Conservation (phyloP, 2,888 invertebrate species). For the Chesias legatella region DNA sequence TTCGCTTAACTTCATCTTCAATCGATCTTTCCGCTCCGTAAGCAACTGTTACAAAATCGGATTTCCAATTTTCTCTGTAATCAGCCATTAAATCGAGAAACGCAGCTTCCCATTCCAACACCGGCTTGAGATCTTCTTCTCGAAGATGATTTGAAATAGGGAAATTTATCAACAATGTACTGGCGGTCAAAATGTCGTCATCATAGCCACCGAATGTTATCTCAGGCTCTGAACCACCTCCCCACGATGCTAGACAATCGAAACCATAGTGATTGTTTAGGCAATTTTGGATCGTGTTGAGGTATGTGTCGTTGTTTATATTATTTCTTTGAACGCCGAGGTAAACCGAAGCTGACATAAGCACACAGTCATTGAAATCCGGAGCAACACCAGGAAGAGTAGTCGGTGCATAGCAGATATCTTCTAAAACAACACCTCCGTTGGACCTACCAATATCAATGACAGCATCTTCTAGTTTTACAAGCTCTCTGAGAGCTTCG, state of each 20-base stretch:
- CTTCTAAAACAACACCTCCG: conserved; percentile 64
- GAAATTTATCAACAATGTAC: conserved; percentile 87
- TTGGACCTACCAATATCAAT: conserved; percentile 80
- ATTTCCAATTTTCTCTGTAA: conserved; percentile 68
- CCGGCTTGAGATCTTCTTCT: conserved; percentile 77
- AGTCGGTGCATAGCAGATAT: conserved; percentile 92
- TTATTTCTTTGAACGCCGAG: conserved; percentile 81
- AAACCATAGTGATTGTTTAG: conserved; percentile 62
- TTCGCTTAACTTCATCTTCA: conserved; percentile 93
- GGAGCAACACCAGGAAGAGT: conserved; percentile 80
- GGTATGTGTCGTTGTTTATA: conserved; percentile 73
- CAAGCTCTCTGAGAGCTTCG: conserved; percentile 86
- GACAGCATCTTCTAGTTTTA: conserved; percentile 84
- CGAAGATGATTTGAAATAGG: conserved; percentile 86
- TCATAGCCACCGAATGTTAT: conserved; percentile 90
- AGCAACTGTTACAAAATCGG: conserved; percentile 84
- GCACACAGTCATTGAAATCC: conserved; percentile 84
- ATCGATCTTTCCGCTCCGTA: conserved; percentile 92
- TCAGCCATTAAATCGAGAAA: conserved; percentile 85
- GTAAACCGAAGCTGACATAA: conserved; percentile 91
- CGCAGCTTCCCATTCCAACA: conserved; percentile 87
- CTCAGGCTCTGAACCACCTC: conserved; percentile 93
- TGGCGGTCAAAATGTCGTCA: conserved; percentile 62
- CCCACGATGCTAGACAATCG: conserved; percentile 89
- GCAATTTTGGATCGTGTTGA: conserved; percentile 58